Conservation (phyloP, 2,113 vertebrate genomes). For the Mionectes macconnelli region DNA sequence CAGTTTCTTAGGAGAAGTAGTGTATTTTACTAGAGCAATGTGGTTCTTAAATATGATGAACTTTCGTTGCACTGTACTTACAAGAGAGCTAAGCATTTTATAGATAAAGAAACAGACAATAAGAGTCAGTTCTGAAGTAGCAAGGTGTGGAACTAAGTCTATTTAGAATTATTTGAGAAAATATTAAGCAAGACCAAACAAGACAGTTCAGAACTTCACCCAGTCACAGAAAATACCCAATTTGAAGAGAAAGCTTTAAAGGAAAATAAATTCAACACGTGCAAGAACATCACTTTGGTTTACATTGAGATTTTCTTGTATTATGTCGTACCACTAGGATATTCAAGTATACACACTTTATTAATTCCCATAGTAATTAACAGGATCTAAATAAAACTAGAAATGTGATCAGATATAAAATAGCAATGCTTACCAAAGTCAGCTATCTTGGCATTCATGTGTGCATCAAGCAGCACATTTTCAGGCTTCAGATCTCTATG, state of each 20-base stretch:
- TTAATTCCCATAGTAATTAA: neutral
- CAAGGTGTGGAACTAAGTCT: neutral
- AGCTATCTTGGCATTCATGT: slow-evolving; percentile 98
- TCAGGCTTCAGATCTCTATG: slow-evolving; percentile 96
- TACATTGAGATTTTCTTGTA: neutral
- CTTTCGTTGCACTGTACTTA: neutral
- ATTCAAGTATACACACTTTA: neutral
- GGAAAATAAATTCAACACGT: neutral
- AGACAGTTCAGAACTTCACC: neutral
- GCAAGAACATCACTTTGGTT: neutral
- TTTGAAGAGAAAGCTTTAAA: neutral
- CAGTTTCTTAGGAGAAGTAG: neutral
- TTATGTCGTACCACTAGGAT: neutral
- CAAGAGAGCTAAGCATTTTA: neutral
- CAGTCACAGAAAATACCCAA: neutral
- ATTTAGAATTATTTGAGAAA: neutral
- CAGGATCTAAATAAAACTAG: neutral
- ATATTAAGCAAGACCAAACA: neutral
- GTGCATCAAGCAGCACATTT: slow-evolving; percentile 94
- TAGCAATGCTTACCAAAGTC: slow-evolving; percentile 86
- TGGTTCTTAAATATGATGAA: neutral
- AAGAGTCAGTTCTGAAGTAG: neutral
- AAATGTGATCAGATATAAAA: neutral
- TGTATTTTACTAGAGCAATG: neutral
- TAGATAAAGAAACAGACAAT: neutral